Conservation (phyloP, 2,888 invertebrate genomes). For the Catocala nupta region DNA sequence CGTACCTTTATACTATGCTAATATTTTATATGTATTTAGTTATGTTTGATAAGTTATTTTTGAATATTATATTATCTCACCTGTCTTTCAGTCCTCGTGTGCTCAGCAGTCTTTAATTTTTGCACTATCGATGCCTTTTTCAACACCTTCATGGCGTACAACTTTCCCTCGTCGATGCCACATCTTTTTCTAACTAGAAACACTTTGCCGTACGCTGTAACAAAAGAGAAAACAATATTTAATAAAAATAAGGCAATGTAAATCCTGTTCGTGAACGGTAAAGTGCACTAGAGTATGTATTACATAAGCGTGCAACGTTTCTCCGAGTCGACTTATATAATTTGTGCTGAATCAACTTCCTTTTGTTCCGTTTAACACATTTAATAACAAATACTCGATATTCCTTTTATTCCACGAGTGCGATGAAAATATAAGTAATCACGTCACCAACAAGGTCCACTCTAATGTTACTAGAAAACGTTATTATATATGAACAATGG, state of each 20-base stretch:
- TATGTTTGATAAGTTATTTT: too few relatives aligned
- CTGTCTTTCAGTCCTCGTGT: conserved; percentile 98
- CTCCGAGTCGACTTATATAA: conserved; percentile 4
- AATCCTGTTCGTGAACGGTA: too few relatives aligned
- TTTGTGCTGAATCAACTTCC: conserved; percentile 9
- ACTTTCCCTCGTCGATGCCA: conserved; percentile 94
- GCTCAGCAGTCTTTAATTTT: conserved; percentile 98
- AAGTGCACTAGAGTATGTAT: background rate
- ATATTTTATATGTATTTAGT: background rate
- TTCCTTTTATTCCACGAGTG: conserved; percentile 7
- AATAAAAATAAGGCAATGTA: background rate
- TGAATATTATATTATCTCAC: conserved; percentile 60
- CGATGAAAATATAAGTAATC: conserved; percentile 12
- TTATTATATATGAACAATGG: conserved; percentile 49
- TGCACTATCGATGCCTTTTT: conserved; percentile 98
- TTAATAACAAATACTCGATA: conserved; percentile 10
- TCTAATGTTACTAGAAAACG: conserved; percentile 45
- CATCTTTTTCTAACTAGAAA: conserved; percentile 97
- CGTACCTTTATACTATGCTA: background rate
- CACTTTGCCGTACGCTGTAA: conserved; percentile 97
- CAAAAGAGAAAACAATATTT: conserved; percentile 55
- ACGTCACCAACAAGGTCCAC: conserved; percentile 32
- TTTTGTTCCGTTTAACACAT: conserved; percentile 10
- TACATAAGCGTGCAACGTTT: conserved; percentile 4
- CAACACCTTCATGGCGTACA: conserved; percentile 99